These are phyloP conservation scores for Mus pahari DNA, from an alignment of 2,113 vertebrate species.

Conservation along the genomic window DNA sequence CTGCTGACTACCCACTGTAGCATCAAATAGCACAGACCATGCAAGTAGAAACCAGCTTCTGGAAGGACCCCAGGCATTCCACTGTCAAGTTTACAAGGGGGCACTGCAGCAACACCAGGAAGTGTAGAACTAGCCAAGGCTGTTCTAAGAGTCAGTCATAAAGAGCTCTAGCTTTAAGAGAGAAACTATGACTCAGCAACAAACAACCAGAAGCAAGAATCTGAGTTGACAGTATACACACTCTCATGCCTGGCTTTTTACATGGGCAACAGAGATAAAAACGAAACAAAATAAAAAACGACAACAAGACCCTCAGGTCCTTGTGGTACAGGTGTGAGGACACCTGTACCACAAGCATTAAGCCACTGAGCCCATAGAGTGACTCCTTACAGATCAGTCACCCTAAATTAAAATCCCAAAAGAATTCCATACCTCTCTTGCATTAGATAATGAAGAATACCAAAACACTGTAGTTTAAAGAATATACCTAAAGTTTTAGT, in stretches of 20 bases:
- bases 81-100: background rate
- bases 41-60: background rate
- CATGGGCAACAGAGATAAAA: background rate
- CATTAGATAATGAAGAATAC: background rate
- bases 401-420: background rate
- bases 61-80: background rate
- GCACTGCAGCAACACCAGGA: background rate
- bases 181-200: slow-evolving; percentile 27
- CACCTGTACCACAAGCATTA: too few species aligned
- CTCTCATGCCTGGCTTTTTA: background rate
- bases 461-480: background rate
- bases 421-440: background rate
- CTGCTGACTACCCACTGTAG: background rate
- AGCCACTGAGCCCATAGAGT: background rate
- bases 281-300: too few species aligned
- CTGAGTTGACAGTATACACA: background rate
- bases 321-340: too few species aligned
- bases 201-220: background rate
- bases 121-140: background rate
- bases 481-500: background rate
- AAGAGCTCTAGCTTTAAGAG: slow-evolving; percentile 26
- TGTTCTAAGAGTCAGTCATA: background rate
- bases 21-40: background rate
- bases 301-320: background rate
- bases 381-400: background rate